phyloP scores from a whole-genome alignment of 2,888 invertebrate genomes.

The Busseola fusca region DNA sequence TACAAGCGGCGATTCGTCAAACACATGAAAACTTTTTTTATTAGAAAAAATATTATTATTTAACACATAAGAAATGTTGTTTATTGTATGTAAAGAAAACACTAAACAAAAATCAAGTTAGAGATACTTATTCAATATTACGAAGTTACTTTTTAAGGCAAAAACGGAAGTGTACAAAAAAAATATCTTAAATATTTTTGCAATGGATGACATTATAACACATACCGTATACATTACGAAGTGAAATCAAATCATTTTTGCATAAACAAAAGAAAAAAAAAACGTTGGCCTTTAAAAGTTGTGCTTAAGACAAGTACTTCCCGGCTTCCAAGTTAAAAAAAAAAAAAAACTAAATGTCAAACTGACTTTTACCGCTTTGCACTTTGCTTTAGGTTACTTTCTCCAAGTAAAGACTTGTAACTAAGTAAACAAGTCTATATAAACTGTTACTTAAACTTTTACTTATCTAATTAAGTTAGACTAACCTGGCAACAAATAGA shows the following conservation, averaged over 20 bases:
- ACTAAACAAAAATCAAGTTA: neutral
- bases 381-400: slow-evolving; percentile 73
- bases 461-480: slow-evolving; percentile 56
- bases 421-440: slow-evolving; percentile 61
- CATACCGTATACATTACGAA: too few relatives aligned
- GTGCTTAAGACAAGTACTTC: slow-evolving; percentile 3
- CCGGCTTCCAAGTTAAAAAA: slow-evolving; percentile 8
- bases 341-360: slow-evolving; percentile 65
- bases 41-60: neutral
- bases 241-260: neutral
- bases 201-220: neutral
- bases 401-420: slow-evolving; percentile 62
- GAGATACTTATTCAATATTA: neutral
- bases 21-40: neutral
- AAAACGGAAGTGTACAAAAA: too few relatives aligned
- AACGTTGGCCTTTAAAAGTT: neutral
- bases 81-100: neutral
- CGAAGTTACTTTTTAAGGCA: neutral
- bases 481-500: slow-evolving; percentile 21
- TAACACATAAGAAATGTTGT: neutral
- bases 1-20: neutral
- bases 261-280: neutral
- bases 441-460: slow-evolving; percentile 55
- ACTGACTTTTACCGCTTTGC: slow-evolving; percentile 69
- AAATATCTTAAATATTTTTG: too few relatives aligned